Base-by-base conservation (phyloP, 2,797 vertebrate species). In the Megalops cyprinoides region DNA sequence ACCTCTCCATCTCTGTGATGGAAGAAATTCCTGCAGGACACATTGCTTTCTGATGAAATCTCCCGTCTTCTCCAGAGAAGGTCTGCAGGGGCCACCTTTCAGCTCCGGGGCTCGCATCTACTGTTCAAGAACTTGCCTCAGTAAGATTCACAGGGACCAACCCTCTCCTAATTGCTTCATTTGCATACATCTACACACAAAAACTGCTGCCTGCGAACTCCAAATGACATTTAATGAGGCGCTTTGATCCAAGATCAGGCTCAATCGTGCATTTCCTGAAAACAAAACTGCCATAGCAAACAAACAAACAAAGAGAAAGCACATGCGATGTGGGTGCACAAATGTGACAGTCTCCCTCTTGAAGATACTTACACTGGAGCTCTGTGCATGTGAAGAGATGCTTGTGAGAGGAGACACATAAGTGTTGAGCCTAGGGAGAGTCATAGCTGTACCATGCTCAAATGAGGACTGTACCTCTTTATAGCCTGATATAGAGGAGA, bases 11-110 rank as follows among this genome's bases (percentile, higher is more conserved):
- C 79, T 78, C 34, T 34, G 42, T 67, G 80, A 55, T 65, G 73
- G 49, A 56, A 74, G 79, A 44, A 34, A 55, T 58, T 85, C 73
- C 79, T 77, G 73, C 42, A 73, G 79, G 79, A 83, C 15, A 31
- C 48, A 25, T 84, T 84, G 56, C 75, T n/a, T 74, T 84, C 77
- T 79, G 78, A 85, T 77, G 65, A 82, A 86, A 86, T 51, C n/a
- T 73, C 73, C n/a, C 51, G 49, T 81, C 76, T 84, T 74, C 77
- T 75, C 62, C 46, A 46, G 75, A 86, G 73, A 69, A 77, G 28
- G 42, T 67, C 75, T 73, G 77, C 81, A 65, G 74, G 65, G 65
- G 69, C 75, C 67, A 48, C 77, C 71, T 81, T 79, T 77, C 77
- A 60, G 77, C 34, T 75, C 65, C 28, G 74, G 48, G 78, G 18